Base-by-base conservation (phyloP, 2,113 vertebrate genomes). In the Neodon shergylaensis region DNA sequence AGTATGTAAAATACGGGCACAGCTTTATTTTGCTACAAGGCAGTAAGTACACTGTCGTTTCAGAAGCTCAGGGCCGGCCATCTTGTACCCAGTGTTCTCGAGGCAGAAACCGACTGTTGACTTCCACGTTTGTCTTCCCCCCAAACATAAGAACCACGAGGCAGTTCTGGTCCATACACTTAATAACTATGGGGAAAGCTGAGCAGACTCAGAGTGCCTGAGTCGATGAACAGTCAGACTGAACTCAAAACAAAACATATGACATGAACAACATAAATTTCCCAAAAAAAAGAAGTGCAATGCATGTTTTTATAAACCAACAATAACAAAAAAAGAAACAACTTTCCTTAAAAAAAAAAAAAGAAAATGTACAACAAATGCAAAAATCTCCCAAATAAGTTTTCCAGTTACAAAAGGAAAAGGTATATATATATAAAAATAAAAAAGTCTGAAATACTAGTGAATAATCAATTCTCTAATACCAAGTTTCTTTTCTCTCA, bases 11-110 rank as follows among this genome's bases (percentile, higher is more conserved):
- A 97, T 98, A 98, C 98, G 98, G 98, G 98, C 98, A 99, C 99
- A 99, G 94, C 99, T 99, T 99, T 99, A 99, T 99, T 99, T 98
- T 98, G 98, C 98, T 99, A 99, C 98, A 99, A 99, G 99, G 99
- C 99, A 99, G 99, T 99, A 99, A 99, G 98, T 99, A 99, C 99
- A 99, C 98, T 96, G 94, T 98, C 97, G 96, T 99, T 98, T 98
- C 99, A 99, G 99, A 99, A 99, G 98, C 98, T 99, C 98, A 98
- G 98, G 98, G 99, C 99, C 98, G 98, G 94, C 93, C 94, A 97
- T 97, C 97, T 98, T 98, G 98, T 98, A 99, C 98, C 96, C 98
- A 98, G 98, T 98, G 98, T 98, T 99, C 98, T 98, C 98, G 99
- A 99, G 98, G 98, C 98, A 99, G 99, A 98, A 97, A 98, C 98